A percentile compares a stretch with the other conserved stretches of the same genome.
These are phyloP conservation scores for Ormyrus labotus DNA, from an alignment of 2,888 invertebrate genomes.

Conservation along the genomic window DNA sequence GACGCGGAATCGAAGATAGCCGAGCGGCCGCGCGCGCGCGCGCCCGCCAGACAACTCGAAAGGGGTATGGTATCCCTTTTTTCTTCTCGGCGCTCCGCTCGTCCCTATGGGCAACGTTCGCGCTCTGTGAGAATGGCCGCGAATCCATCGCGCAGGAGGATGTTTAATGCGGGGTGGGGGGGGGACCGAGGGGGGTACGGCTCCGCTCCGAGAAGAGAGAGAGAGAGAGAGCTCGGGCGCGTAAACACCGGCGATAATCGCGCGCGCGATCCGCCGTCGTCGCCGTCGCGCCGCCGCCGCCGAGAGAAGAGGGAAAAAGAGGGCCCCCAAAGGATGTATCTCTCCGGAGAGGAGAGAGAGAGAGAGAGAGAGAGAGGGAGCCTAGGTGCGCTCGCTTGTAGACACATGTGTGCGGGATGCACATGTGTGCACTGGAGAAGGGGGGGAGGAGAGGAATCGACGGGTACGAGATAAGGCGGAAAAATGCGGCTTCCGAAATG, in stretches of 20 bases:
- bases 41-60: background rate
- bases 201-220: background rate
- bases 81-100: background rate
- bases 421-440: background rate
- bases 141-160: slow-evolving; percentile 54
- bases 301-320: background rate
- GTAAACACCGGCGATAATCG: slow-evolving; percentile 57
- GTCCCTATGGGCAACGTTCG: slow-evolving; percentile 31
- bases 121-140: slow-evolving; percentile 51
- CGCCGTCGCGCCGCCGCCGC: slow-evolving; percentile 20
- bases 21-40: background rate
- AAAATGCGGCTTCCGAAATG: slow-evolving; percentile 42
- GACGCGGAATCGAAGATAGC: background rate
- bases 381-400: background rate
- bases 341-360: background rate
- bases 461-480: slow-evolving; percentile 15
- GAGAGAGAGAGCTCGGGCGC: slow-evolving; percentile 32
- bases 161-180: slow-evolving; percentile 48
- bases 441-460: slow-evolving; percentile 1
- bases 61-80: background rate
- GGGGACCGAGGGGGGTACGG: background rate
- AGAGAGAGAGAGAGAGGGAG: slow-evolving; percentile 11
- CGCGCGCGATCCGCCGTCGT: slow-evolving; percentile 44
- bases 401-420: background rate
- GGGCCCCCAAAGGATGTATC: too few relatives aligned